Percentiles rank a stretch among this genome's conserved stretches.
Conservation (phyloP, 1,140 invertebrate species). For the Pararge aegeria region DNA sequence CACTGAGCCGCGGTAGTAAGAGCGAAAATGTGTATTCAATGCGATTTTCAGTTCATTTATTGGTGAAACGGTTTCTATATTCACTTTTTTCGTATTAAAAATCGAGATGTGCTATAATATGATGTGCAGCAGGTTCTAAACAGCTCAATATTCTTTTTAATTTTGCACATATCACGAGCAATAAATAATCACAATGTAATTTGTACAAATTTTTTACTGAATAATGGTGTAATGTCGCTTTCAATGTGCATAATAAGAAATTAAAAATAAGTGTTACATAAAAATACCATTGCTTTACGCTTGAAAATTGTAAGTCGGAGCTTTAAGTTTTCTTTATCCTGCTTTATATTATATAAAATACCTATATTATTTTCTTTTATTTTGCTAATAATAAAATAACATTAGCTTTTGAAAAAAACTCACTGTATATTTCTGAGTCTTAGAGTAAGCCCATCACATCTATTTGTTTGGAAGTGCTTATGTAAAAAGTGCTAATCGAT, state of each 20-base stretch:
- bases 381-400: too few species aligned
- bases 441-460: too few species aligned
- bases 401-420: too few species aligned
- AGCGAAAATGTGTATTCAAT: background rate
- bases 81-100: slow-evolving; percentile 2
- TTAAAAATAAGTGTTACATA: slow-evolving; percentile 33
- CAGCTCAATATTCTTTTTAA: slow-evolving; percentile 56
- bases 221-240: slow-evolving; percentile 60
- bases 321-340: slow-evolving; percentile 10
- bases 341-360: background rate
- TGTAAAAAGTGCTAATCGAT: too few species aligned
- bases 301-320: slow-evolving; percentile 57
- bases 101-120: slow-evolving; percentile 19
- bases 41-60: background rate
- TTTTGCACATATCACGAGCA: slow-evolving; percentile 68
- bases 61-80: slow-evolving; percentile 1
- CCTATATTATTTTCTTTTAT: background rate
- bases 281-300: slow-evolving; percentile 51
- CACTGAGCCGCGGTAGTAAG: background rate
- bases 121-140: slow-evolving; percentile 66
- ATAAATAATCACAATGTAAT: slow-evolving; percentile 75
- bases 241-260: slow-evolving; percentile 42
- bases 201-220: slow-evolving; percentile 55
- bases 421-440: too few species aligned
- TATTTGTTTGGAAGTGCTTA: too few species aligned